Conservation (phyloP, 2,113 vertebrate species). For the Salminus brasiliensis region DNA sequence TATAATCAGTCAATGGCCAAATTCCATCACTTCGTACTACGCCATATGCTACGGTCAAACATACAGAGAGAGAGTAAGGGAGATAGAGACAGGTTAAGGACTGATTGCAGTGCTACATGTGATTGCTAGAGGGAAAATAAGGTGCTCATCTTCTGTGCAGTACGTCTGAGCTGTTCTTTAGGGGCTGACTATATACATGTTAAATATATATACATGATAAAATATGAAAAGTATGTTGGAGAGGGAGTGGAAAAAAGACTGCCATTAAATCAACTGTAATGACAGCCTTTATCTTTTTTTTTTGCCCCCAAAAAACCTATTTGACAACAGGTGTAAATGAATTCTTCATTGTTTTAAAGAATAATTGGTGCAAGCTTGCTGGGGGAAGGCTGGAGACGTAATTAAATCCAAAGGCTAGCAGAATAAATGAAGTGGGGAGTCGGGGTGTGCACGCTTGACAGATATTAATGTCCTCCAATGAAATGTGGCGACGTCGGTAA, state of each 20-base stretch:
- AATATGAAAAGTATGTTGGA: conserved; percentile 55
- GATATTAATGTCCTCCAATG: conserved; percentile 67
- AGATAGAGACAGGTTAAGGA: neutral
- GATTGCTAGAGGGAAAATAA: neutral
- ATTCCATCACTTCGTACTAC: conserved; percentile 1
- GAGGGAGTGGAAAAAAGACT: conserved; percentile 64
- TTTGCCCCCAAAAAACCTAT: conserved; percentile 70
- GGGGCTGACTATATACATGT: neutral
- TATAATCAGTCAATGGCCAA: conserved; percentile 7
- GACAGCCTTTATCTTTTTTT: conserved; percentile 79
- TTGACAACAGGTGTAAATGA: conserved; percentile 82
- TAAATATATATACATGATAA: neutral
- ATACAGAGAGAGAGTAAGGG: neutral
- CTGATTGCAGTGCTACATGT: neutral
- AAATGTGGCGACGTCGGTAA: conserved; percentile 65
- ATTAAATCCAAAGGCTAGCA: conserved; percentile 78
- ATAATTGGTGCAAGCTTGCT: conserved; percentile 79
- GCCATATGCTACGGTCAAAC: neutral
- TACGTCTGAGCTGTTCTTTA: neutral
- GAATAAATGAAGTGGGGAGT: conserved; percentile 77
- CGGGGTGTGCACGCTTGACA: conserved; percentile 71
- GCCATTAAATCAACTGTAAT: conserved; percentile 76
- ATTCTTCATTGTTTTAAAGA: conserved; percentile 78
- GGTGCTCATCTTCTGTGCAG: neutral
- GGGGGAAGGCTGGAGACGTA: conserved; percentile 76